Evolutionary conservation across 1,140 invertebrate species (phyloP).

Genomic region (Nephotettix cincticeps): DNA sequence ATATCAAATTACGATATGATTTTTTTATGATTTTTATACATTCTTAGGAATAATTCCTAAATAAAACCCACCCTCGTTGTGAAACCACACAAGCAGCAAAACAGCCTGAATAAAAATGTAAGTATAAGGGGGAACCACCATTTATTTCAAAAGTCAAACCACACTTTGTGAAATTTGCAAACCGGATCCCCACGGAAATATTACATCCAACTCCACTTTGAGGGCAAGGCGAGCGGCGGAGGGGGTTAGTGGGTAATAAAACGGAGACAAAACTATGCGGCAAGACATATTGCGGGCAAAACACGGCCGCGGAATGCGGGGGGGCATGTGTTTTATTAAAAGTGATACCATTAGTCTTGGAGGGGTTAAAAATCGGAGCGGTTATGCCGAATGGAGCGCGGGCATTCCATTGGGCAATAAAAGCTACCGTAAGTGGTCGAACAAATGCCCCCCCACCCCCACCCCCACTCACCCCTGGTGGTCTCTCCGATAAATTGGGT

Average conservation of each 20-base stretch:
- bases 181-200: neutral
- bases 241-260: neutral
- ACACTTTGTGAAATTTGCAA: neutral
- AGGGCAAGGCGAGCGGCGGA: neutral
- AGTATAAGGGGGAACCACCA: too few relatives aligned
- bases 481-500: neutral
- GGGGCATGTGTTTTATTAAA: conserved; percentile 2
- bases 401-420: conserved; percentile 3
- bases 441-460: too few relatives aligned
- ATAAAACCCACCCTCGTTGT: too few relatives aligned
- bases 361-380: neutral
- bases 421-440: neutral
- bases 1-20: too few relatives aligned
- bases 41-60: too few relatives aligned
- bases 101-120: too few relatives aligned
- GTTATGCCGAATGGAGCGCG: neutral
- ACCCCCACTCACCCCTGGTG: too few relatives aligned
- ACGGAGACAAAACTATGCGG: conserved; percentile 1
- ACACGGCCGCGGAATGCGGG: neutral
- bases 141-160: too few relatives aligned
- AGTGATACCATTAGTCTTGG: conserved; percentile 9
- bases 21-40: too few relatives aligned
- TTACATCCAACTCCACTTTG: neutral
- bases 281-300: conserved; percentile 1
- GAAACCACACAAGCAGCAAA: too few relatives aligned